Base-by-base conservation (phyloP, 2,888 invertebrate species). In the Clunio marinus region DNA sequence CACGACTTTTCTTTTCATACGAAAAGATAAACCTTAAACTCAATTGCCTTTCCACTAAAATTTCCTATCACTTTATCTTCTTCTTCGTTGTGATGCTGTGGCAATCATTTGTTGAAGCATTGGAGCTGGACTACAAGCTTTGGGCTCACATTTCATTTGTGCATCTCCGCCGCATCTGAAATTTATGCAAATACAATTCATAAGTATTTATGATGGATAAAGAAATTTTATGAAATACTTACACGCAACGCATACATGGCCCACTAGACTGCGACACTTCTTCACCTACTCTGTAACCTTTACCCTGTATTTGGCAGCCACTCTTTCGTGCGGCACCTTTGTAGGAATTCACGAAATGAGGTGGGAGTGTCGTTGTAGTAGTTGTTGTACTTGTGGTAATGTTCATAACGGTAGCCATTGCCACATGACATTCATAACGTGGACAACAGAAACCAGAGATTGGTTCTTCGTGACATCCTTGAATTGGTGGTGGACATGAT, bases 381-480 rank as follows among this genome's bases (percentile, higher is more conserved):
- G 93, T 91, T 17, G 92, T 91, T 1, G 91, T 90, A 35, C 91
- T 90, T n/a, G 92, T 91, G 35, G 91, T 90, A 71, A 91, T 81
- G 76, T 93, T 92, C 63, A 91, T 81, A 69, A 87, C 84, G 32
- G 88, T 87, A 41, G 89, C 91, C 89, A 90, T 91, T 1, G 90
- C 89, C 13, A 94, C 93, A 13, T 91, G 94, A 76, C 95, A 96
- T 78, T 94, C 93, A 77, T 94, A 96, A 74, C 94, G 83, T 62
- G 95, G 95, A 81, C 95, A 96, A 77, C 95, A 96, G 85, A 94
- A 95, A 22, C 95, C 95, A 77, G 87, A 86, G 73, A 96, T 95
- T 17, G 92, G 89, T 79, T 95, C 94, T 77, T 94, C 93, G 77
- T 90, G 91, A 75, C 95, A 96, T 69, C 91, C 90, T 62, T 89